phyloP scores from a whole-genome alignment of 2,888 invertebrate genomes.

The Ennomos erosarius region DNA sequence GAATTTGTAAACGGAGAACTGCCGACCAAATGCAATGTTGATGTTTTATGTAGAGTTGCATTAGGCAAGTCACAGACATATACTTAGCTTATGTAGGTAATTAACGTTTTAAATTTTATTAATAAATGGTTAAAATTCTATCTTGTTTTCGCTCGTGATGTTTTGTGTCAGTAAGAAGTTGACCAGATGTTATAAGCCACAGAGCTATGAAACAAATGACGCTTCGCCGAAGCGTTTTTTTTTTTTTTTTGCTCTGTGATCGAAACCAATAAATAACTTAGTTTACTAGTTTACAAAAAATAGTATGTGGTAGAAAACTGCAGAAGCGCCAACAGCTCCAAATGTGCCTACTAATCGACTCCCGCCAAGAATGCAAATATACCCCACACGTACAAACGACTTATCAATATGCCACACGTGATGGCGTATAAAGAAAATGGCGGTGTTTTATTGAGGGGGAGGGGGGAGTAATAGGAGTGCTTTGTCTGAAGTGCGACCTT shows the following conservation, averaged over 20 bases:
- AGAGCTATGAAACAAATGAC: too few species aligned
- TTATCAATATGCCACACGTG: slow-evolving; percentile 73
- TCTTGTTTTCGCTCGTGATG: too few species aligned
- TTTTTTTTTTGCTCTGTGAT: too few species aligned
- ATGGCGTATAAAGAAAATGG: slow-evolving; percentile 59
- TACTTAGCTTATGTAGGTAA: too few species aligned
- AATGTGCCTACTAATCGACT: slow-evolving; percentile 46
- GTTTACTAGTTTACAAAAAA: background rate
- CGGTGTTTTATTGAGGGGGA: slow-evolving; percentile 44
- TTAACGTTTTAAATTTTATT: too few species aligned
- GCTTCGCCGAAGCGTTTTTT: too few species aligned
- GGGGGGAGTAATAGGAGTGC: slow-evolving; percentile 20
- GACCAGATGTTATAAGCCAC: too few species aligned
- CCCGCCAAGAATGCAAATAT: slow-evolving; percentile 63
- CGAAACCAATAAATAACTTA: too few species aligned
- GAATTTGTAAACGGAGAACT: slow-evolving; percentile 18
- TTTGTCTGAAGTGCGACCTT: slow-evolving; percentile 36
- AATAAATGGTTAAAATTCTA: too few species aligned
- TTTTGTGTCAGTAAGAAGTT: too few species aligned
- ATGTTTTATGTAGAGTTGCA: too few species aligned
- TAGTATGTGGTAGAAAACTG: slow-evolving; percentile 16
- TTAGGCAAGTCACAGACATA: too few species aligned
- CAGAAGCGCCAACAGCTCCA: slow-evolving; percentile 23
- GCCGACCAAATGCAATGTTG: background rate
- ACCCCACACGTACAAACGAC: slow-evolving; percentile 65